Percentiles rank a stretch among this genome's conserved stretches.
Conservation (phyloP, 2,113 vertebrate species). For the Corvus moneduloides region DNA sequence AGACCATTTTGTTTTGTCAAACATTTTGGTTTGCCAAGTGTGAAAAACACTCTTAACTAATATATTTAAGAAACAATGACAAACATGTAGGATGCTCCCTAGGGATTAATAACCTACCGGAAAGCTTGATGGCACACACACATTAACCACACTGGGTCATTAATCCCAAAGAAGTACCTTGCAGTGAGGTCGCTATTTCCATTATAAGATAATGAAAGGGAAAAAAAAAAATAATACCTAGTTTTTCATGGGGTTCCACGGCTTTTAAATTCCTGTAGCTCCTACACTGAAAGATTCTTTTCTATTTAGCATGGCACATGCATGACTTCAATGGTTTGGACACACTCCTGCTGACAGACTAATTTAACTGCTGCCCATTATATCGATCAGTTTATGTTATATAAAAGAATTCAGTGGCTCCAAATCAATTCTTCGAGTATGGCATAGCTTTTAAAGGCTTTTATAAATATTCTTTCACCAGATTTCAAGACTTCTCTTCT, state of each 20-base stretch:
- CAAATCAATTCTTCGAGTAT: neutral
- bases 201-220: constrained; percentile 43
- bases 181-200: neutral
- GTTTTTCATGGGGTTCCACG: neutral
- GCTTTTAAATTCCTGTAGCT: constrained; percentile 1
- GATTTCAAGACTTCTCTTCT: neutral
- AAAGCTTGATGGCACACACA: constrained; percentile 43
- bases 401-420: neutral
- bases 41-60: constrained; percentile 34
- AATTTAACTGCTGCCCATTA: constrained; percentile 5
- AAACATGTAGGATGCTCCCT: constrained; percentile 15
- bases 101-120: constrained; percentile 51
- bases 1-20: neutral
- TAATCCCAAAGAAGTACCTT: constrained; percentile 49
- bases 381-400: neutral
- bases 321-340: neutral
- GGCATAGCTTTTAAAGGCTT: neutral
- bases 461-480: neutral
- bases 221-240: neutral
- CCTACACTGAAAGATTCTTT: neutral
- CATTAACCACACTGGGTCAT: constrained; percentile 46
- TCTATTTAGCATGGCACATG: constrained; percentile 29
- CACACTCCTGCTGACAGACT: neutral
- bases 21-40: constrained; percentile 15
- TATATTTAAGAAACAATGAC: constrained; percentile 32